Evolutionary conservation across 2,113 vertebrate species (phyloP).

Genomic region (Carassius gibelio): DNA sequence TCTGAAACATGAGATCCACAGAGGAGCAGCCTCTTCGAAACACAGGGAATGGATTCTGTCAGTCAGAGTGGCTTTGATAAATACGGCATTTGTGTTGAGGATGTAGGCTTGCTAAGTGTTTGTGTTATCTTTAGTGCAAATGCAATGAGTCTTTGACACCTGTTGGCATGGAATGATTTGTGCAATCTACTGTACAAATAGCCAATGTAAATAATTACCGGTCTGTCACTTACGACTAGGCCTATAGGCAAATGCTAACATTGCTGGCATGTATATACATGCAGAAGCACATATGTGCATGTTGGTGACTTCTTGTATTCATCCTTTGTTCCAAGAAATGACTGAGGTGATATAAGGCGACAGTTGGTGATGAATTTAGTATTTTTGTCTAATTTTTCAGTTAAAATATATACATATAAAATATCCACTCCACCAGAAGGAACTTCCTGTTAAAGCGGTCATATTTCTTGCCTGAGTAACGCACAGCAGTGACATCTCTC

Average conservation of each 20-base stretch:
- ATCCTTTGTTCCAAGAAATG: not conserved
- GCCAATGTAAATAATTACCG: constrained; percentile 8
- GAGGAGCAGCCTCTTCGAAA: constrained; percentile 55
- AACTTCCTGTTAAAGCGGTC: constrained; percentile 46
- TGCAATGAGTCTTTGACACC: constrained; percentile 9
- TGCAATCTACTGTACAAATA: constrained; percentile 32
- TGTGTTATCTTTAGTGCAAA: not conserved
- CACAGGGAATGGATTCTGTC: constrained; percentile 51
- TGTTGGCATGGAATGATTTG: not conserved
- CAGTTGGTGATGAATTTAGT: not conserved
- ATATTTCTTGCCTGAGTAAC: constrained; percentile 37
- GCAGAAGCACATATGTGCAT: not conserved
- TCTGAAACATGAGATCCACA: constrained; percentile 64
- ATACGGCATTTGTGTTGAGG: not conserved
- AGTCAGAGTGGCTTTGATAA: constrained; percentile 25
- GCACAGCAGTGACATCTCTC: constrained; percentile 22
- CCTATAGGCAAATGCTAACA: not conserved
- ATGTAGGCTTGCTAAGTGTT: constrained; percentile 46
- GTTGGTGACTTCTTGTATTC: not conserved
- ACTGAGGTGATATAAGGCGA: not conserved
- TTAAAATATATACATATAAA: not conserved
- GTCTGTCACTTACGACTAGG: not conserved
- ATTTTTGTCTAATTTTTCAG: not conserved
- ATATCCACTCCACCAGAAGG: constrained; percentile 4
- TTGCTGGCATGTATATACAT: constrained; percentile 14